Evolutionary conservation across 2,888 invertebrate genomes (phyloP), one percentile per base, ranked within the genome.

Genomic region (Acheta domesticus): DNA sequence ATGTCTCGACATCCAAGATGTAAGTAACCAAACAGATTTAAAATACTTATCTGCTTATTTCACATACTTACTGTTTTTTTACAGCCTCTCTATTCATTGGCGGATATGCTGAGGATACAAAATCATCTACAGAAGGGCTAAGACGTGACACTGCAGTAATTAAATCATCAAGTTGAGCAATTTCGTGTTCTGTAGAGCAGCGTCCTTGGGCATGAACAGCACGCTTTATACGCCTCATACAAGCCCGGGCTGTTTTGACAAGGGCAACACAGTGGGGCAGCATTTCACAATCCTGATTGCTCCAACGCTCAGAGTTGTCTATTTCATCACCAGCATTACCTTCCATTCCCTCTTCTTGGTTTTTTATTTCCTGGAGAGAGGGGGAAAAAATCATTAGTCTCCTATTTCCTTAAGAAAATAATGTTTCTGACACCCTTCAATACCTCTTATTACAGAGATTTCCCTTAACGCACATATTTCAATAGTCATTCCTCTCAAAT

Each of bases 121-220:
- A 77, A 49, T 82, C 81, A 78, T 83, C 83, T 3, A 83, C 82
- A 74, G 81, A 80, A 49, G 83, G 82, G 62, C 83, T 83, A 16
- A 83, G 76, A 14, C 79, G 74, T 14, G 75, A 21, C 11, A 79
- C 78, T 20, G 77, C 75, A 11, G 74, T n/a, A 49, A 77, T 78
- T 16, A 83, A 21, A 14, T 79, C 74, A 74, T 83, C 83, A 48
- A 83, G 75, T 73, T 83, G 81, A n/a, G 81, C 50, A 11, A 81
- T 77, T 16, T 82, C 73, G 8, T 79, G 78, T 20, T 78, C 79
- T 48, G 82, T 78, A 11, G 79, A 76, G 77, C 80, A 82, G 20
- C 77, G 74, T 23, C 82, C 83, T n/a, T 79, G 77, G 11, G 48
- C 73, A 12, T 73, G 49, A 23, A 82, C 36, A 12, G 79, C 80